A percentile compares a stretch with the other conserved stretches of the same genome.
phyloP scores from a whole-genome alignment of 2,797 vertebrate genomes.

The Meriones psammophilus region DNA sequence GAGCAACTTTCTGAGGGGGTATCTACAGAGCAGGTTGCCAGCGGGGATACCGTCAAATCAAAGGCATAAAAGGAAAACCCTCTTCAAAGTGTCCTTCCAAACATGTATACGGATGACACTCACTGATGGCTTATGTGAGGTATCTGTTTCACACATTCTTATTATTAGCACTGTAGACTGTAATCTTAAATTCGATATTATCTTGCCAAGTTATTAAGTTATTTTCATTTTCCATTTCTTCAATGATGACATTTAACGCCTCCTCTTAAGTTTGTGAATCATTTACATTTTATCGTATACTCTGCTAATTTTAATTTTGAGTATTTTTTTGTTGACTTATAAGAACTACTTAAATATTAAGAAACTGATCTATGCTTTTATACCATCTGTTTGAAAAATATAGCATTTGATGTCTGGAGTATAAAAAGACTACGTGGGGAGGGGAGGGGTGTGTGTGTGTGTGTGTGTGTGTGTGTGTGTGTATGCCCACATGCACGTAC shows the following conservation, averaged over 20 bases:
- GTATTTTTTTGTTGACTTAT: not conserved
- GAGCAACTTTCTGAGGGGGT: not conserved
- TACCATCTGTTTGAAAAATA: not conserved
- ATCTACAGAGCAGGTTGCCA: not conserved
- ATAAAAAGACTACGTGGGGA: not conserved
- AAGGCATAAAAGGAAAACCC: not conserved
- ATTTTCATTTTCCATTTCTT: not conserved
- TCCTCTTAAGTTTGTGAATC: not conserved
- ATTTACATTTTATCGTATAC: conserved; percentile 13
- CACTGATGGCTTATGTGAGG: not conserved
- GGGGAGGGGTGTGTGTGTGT: not conserved
- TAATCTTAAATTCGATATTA: not conserved
- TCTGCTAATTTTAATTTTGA: not conserved
- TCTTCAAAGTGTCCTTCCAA: not conserved
- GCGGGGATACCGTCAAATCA: not conserved
- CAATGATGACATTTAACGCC: not conserved
- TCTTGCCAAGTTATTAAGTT: not conserved
- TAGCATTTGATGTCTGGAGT: not conserved
- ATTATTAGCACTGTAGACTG: not conserved
- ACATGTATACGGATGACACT: not conserved
- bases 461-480: not conserved
- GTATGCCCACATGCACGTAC: no score
- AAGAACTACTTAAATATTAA: not conserved
- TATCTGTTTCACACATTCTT: not conserved
- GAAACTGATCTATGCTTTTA: not conserved